These are phyloP conservation scores for Hylomyscus alleni DNA, from an alignment of 2,797 vertebrate species.

Conservation along the genomic window DNA sequence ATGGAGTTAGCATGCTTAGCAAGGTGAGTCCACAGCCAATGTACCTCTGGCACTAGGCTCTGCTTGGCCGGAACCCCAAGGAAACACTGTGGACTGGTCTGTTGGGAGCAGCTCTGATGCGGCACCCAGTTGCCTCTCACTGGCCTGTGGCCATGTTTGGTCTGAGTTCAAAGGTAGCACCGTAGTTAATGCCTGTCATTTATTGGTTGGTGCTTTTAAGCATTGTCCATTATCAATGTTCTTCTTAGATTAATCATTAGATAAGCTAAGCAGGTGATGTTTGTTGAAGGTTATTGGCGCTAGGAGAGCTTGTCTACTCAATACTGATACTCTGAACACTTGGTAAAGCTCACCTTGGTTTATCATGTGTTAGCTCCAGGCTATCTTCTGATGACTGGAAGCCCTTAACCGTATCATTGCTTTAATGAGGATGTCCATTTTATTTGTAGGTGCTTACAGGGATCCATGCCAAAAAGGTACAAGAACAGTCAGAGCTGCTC, in stretches of 20 bases:
- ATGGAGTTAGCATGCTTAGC: neutral
- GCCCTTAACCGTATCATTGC: neutral
- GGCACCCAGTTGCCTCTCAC: neutral
- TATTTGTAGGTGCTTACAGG: neutral
- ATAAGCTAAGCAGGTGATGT: neutral
- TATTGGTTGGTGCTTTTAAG: constrained; percentile 1
- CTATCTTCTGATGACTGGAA: constrained; percentile 46
- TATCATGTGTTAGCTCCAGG: neutral
- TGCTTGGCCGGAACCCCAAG: neutral
- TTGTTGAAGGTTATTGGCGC: neutral
- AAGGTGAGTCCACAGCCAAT: neutral
- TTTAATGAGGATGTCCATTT: constrained; percentile 51
- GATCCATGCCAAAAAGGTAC: constrained; percentile 8
- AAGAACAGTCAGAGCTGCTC: neutral
- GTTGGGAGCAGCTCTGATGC: neutral
- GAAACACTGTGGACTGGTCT: neutral
- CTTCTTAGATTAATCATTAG: neutral
- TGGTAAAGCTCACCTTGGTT: neutral
- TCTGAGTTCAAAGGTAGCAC: constrained; percentile 35
- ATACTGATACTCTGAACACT: neutral
- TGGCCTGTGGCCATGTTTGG: neutral
- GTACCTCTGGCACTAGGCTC: neutral
- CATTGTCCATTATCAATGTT: neutral
- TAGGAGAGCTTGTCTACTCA: neutral
- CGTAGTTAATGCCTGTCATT: neutral